Percentiles rank a stretch among this genome's conserved stretches.
These are phyloP conservation scores for Scartelaos histophorus DNA, from an alignment of 2,113 vertebrate species.

Conservation along the genomic window DNA sequence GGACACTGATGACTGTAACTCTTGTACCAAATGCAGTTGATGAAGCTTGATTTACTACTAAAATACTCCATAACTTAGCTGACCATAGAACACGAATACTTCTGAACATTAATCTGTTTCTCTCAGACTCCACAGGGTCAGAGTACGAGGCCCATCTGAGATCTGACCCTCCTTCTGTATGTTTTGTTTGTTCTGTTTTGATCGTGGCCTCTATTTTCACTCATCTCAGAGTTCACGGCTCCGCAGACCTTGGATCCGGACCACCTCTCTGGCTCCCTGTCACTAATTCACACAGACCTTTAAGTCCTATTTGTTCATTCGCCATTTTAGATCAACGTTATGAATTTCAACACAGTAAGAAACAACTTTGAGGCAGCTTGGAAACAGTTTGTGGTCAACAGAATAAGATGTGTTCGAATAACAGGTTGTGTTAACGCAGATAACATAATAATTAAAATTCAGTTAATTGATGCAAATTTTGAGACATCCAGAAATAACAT, in stretches of 20 bases:
- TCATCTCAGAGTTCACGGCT: constrained; percentile 34
- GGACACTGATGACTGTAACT: no score
- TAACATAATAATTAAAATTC: no score
- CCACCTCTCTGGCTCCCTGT: not conserved
- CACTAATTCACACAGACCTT: not conserved
- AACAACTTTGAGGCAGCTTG: not conserved
- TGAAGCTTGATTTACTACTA: no score
- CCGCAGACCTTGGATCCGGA: not conserved
- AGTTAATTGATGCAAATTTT: no score
- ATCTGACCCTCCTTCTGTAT: constrained; percentile 37
- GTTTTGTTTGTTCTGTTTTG: constrained; percentile 12
- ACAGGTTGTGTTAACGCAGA: no score
- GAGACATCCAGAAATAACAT: no score
- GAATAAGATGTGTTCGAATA: no score
- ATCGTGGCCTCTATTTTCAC: constrained; percentile 39
- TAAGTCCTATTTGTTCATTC: constrained; percentile 1
- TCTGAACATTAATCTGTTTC: no score
- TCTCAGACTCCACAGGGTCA: not conserved
- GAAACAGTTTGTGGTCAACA: no score
- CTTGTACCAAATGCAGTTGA: no score
- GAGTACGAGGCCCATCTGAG: constrained; percentile 42
- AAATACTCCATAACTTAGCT: no score
- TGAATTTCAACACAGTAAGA: not conserved
- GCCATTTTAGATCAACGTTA: not conserved
- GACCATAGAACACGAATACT: no score